Evolutionary conservation across 2,888 invertebrate genomes (phyloP), one percentile per base, ranked within the genome.

Genomic region (Deilephila elpenor): DNA sequence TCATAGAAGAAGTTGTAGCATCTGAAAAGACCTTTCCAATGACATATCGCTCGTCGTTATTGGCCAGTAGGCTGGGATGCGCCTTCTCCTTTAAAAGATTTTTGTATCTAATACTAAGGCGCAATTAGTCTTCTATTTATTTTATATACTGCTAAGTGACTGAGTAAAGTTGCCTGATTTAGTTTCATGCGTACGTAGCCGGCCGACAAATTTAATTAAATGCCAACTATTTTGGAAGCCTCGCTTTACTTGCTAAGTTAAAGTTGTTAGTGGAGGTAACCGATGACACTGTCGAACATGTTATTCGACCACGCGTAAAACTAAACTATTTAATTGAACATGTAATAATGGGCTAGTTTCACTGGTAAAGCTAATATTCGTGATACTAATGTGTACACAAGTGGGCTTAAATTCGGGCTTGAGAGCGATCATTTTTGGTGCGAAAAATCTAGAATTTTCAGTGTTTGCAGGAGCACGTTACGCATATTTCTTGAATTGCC

Each of bases 111-210:
- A 44, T 44, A 44, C 11, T 44, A 44, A 44, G 11, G 2, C 14
- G 44, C 3, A 14, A 44, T 14, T 14, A 44, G 44, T 44, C 44
- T 14, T 59, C n/a, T 25, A 25, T 25, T 17, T 56, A 59, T 7
- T 59, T 8, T n/a, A 4, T 59, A 25, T 59, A 44, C 44, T 44
- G 20, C 11, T 20, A 11, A 8, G 59, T 59, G 11, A 20, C 17
- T 17, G 17, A 25, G 25, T 1, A 60, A 60, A 11, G 6, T 29
- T 25, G 17, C 5, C 29, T 60, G 37, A 64, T 64, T 64, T 64
- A 64, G 64, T 64, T 64, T 44, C 5, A 64, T 60, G 60, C 29
- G 37, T 64, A 64, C 34, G n/a, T n/a, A 19, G n/a, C 62, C 44
- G 4, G 64, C 37, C 37, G 8, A 37, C n/a, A 3, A 37, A 44